phyloP scores from a whole-genome alignment of 2,888 invertebrate species.

The Ochlodes sylvanus region DNA sequence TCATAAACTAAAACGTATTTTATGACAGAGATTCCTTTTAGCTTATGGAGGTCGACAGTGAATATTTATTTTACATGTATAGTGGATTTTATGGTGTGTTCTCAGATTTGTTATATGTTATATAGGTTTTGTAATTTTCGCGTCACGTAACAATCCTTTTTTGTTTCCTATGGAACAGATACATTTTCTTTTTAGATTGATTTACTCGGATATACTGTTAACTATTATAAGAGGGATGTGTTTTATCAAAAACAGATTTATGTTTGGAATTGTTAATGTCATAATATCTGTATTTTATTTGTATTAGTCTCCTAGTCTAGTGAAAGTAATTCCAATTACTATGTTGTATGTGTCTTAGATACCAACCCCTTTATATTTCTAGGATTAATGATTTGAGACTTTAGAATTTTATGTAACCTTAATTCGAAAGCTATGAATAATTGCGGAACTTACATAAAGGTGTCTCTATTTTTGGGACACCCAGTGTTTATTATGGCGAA shows the following conservation, averaged over 20 bases:
- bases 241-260: neutral
- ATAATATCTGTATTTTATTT: neutral
- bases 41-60: neutral
- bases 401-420: too few relatives aligned
- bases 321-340: neutral
- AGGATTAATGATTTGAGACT: too few relatives aligned
- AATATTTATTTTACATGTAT: slow-evolving; percentile 24
- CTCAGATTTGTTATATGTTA: slow-evolving; percentile 18
- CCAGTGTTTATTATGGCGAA: too few relatives aligned
- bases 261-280: neutral
- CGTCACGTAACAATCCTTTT: neutral
- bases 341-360: neutral
- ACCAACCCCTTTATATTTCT: too few relatives aligned
- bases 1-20: slow-evolving; percentile 1
- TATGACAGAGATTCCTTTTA: slow-evolving; percentile 5
- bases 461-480: too few relatives aligned
- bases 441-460: too few relatives aligned
- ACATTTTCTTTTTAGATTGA: slow-evolving; percentile 16
- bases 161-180: slow-evolving; percentile 7
- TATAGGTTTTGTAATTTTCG: slow-evolving; percentile 26
- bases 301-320: slow-evolving; percentile 3
- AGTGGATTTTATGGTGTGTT: slow-evolving; percentile 22
- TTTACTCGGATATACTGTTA: slow-evolving; percentile 10
- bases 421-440: too few relatives aligned
- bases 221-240: neutral